Evolutionary conservation across 2,113 vertebrate species (phyloP), one percentile per base, ranked within the genome.

Genomic region (Drymodes brunneopygia): DNA sequence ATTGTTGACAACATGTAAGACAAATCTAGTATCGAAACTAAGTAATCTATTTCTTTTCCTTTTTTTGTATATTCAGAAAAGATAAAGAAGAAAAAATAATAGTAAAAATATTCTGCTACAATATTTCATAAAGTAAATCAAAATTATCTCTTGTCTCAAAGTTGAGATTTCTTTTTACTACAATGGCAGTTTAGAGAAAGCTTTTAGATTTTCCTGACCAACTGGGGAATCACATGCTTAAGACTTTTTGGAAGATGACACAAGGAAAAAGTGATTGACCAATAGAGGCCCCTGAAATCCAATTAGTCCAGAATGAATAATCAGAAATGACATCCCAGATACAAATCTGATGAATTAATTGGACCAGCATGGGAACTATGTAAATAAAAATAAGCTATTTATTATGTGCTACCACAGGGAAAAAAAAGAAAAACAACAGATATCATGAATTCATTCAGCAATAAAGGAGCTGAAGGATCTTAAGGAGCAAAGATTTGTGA

Each of bases 211-310:
- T 91, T 75, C 22, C 88, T 75, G 83, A 56, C 33, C 24, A 85
- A 18, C 77, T 88, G 51, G 36, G 60, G 20, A 94, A 67, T 84
- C 8, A 61, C 35, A 94, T 72, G 53, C 31, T 69, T 38, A 35
- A 72, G 33, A 31, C 25, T 42, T 53, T 81, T 38, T 92, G 28
- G n/a, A 81, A 56, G 28, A 90, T 90, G 88, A 94, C 92, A 86
- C 64, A 95, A 81, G 47, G 20, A 92, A 90, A 79, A 97, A 90
- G 9, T 93, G 80, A 94, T 77, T 97, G 92, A 94, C 75, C 69
- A 92, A 18, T 31, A 64, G 53, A 94, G 71, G 85, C 22, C 22
- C 71, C 73, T 92, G 57, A 86, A 97, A 95, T 84, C 73, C 60
- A 97, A 77, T 94, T 95, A 95, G 65, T 74, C 38, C 53, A 81